Evolutionary conservation across 2,113 vertebrate species (phyloP), one percentile per base, ranked within the genome.

Genomic region (Esox niger): DNA sequence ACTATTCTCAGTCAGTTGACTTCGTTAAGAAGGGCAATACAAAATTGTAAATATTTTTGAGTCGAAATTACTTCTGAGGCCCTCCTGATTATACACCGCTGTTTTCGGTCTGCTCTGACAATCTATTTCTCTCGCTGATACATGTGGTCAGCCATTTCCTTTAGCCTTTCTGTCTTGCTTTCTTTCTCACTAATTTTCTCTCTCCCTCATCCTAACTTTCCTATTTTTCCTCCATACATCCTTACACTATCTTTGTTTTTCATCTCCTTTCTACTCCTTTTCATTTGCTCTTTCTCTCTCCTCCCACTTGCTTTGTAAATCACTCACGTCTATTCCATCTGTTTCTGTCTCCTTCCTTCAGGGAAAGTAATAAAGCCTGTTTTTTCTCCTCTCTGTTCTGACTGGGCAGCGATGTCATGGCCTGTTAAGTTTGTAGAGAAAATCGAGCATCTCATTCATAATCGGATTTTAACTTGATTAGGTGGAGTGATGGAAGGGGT

Each of bases 281-380:
- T 49, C 58, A 55, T 32, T 43, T 30, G 17, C 32, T 32, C 3
- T n/a, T n/a, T n/a, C n/a, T n/a, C n/a, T n/a, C n/a, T n/a, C n/a
- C n/a, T n/a, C n/a, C n/a, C n/a, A n/a, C n/a, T n/a, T n/a, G n/a
- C n/a, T n/a, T n/a, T n/a, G 27, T 31, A 31, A 31, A 59, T 75
- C 66, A 54, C 52, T 49, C 62, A 62, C 59, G 3, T 71, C 30
- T 43, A 29, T 67, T 67, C 73, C 73, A 67, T 76, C 73, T 75
- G 73, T 69, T 75, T 79, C 69, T 71, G 58, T 60, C 20, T 38
- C 65, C 73, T 63, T 59, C 47, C 17, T 20, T n/a, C 61, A 26
- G 64, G 63, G 52, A n/a, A 9, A n/a, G 55, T 73, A 60, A 62
- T 71, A 74, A 67, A 62, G 38, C 31, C 25, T 17, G 35, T 20